Evolutionary conservation across 2,888 invertebrate genomes (phyloP).

Genomic region (Oasisia sp.): DNA sequence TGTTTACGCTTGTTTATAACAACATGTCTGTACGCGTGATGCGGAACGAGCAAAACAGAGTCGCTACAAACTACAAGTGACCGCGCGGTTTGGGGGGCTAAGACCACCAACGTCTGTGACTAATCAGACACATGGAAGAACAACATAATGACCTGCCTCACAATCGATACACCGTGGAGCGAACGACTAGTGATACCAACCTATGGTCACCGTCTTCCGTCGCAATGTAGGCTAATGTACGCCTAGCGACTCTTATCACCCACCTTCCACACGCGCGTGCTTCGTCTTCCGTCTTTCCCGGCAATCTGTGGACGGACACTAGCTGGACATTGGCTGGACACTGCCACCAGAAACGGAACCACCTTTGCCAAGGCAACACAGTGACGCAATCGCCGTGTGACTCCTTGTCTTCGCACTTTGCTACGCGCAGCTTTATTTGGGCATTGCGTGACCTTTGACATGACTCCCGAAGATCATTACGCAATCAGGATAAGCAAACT

Average conservation of each 20-base stretch:
- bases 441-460: background rate
- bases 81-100: too few species aligned
- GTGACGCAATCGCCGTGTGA: background rate
- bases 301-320: background rate
- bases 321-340: background rate
- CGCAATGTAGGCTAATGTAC: background rate
- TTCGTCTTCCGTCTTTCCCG: background rate
- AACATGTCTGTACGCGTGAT: too few species aligned
- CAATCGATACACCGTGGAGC: background rate
- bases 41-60: too few species aligned
- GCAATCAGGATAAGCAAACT: constrained; percentile 1
- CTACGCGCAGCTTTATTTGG: background rate
- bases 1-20: too few species aligned
- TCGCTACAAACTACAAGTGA: too few species aligned
- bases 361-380: background rate
- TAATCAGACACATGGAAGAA: too few species aligned
- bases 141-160: background rate
- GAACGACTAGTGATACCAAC: background rate
- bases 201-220: background rate
- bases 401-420: background rate
- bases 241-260: background rate
- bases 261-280: background rate
- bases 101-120: too few species aligned
- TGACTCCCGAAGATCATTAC: background rate
- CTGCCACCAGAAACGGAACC: background rate